A percentile compares a stretch with the other conserved stretches of the same genome.
Conservation (phyloP, 2,888 invertebrate genomes). For the Acheta domesticus region DNA sequence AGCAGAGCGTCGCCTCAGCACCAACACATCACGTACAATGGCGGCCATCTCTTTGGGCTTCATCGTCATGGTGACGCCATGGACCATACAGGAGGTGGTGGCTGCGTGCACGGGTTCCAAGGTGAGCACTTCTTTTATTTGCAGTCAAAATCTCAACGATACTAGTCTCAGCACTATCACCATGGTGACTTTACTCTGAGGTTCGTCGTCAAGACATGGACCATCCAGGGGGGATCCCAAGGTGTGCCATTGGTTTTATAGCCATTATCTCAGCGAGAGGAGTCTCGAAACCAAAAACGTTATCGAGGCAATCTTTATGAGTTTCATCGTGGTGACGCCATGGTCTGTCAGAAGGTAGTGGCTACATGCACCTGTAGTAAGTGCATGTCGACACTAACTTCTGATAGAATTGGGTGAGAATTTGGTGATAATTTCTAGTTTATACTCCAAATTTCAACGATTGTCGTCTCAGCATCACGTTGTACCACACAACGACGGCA, state of each 20-base stretch:
- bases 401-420: too few species aligned
- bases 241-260: conserved; percentile 51
- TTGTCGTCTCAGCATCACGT: conserved; percentile 70
- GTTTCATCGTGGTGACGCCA: conserved; percentile 86
- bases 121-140: conserved; percentile 47
- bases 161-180: conserved; percentile 76
- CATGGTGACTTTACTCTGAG: conserved; percentile 88
- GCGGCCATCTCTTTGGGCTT: conserved; percentile 88
- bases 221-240: conserved; percentile 83
- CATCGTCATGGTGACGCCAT: conserved; percentile 87
- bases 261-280: conserved; percentile 50
- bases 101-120: conserved; percentile 85
- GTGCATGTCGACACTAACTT: too few species aligned
- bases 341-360: conserved; percentile 87
- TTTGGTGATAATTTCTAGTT: conserved; percentile 45
- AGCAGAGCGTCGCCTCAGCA: conserved; percentile 69
- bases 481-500: not conserved
- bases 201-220: conserved; percentile 86
- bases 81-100: conserved; percentile 87
- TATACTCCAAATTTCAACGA: conserved; percentile 44
- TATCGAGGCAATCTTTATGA: conserved; percentile 88
- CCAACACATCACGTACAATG: conserved; percentile 81
- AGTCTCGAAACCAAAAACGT: conserved; percentile 72
- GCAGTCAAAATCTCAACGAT: conserved; percentile 45
- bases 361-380: conserved; percentile 88